Evolutionary conservation across 2,888 invertebrate genomes (phyloP).

Genomic region (Elysia crispata): DNA sequence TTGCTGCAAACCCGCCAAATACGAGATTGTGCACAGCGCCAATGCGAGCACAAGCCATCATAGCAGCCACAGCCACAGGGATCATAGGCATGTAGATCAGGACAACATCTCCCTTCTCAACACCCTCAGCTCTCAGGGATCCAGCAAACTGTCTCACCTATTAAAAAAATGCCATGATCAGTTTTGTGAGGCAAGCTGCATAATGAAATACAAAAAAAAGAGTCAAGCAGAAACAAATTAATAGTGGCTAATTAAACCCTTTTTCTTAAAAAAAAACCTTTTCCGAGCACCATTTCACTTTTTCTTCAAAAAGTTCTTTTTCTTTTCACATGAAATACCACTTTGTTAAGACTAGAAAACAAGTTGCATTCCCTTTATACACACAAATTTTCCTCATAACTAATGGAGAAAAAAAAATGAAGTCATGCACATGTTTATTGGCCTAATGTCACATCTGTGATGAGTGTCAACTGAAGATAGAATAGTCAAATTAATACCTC

Average conservation of each 20-base stretch:
- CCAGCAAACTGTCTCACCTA: slow-evolving; percentile 88
- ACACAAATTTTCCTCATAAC: too few relatives aligned
- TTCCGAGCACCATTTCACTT: too few relatives aligned
- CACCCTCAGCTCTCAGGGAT: slow-evolving; percentile 86
- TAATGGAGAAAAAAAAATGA: too few relatives aligned
- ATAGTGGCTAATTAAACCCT: neutral
- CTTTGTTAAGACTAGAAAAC: too few relatives aligned
- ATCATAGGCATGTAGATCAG: slow-evolving; percentile 97
- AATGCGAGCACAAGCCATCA: slow-evolving; percentile 90
- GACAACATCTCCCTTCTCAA: slow-evolving; percentile 89
- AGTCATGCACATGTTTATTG: too few relatives aligned
- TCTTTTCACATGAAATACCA: too few relatives aligned
- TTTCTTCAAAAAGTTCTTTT: too few relatives aligned
- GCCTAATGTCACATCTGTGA: too few relatives aligned
- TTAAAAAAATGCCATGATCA: neutral
- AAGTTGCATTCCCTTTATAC: too few relatives aligned
- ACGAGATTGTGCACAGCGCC: slow-evolving; percentile 96
- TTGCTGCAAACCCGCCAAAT: slow-evolving; percentile 93
- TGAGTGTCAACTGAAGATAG: too few relatives aligned
- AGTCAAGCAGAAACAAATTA: neutral
- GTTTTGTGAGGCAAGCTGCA: neutral
- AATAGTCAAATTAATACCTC: neutral
- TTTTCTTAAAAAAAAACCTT: too few relatives aligned
- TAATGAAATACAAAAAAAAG: slow-evolving; percentile 2
- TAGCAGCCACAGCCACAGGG: slow-evolving; percentile 92